Evolutionary conservation across 2,113 vertebrate genomes (phyloP), one percentile per base, ranked within the genome.

Genomic region (Poeciliopsis retropinna): DNA sequence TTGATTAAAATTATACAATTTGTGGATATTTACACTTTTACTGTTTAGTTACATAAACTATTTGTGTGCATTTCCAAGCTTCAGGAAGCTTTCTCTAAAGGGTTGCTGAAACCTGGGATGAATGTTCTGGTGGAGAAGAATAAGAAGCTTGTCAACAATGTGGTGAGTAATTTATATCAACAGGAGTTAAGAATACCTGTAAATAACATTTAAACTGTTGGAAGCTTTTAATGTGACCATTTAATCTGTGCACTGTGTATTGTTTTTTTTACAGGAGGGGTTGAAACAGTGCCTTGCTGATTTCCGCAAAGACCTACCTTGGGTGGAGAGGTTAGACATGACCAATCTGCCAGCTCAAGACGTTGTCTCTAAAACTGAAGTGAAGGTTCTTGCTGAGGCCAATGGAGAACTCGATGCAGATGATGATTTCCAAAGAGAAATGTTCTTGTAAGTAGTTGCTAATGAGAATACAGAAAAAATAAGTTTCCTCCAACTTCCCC

Each of bases 391-490:
- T 62, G 30, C 14, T 76, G 5, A 63, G 3, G 31, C 63, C 2
- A 75, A 74, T 4, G 82, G 76, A 29, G 87, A 83, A 0, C 63
- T 96, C 2, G 90, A 96, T 22, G 94, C 96, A 0, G 96, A 98
- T 44, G 95, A 99, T 30, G 97, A 99, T 74, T 99, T 99, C 85
- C 95, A 97, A 84, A 96, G 97, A 79, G 98, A 99, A 76, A 99
- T 99, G 96, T 96, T 85, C 83, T 99, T 99, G 98, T 99, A 89
- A 93, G 97, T 96, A 27, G 47, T 3, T 10, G 2, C 13, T 15
- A 25, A 4, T 7, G 10, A 1, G 47, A 39, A 17, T 41, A 5
- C 39, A 41, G 39, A 41, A 37, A 37, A 37, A 37, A 37, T 37
- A 37, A 37, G 34, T 37, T 37, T 37, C 10, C 10, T 2, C 11